phyloP scores from a whole-genome alignment of 53 echinoderm and acorn worm genomes.

The Paelopatides confundens region DNA sequence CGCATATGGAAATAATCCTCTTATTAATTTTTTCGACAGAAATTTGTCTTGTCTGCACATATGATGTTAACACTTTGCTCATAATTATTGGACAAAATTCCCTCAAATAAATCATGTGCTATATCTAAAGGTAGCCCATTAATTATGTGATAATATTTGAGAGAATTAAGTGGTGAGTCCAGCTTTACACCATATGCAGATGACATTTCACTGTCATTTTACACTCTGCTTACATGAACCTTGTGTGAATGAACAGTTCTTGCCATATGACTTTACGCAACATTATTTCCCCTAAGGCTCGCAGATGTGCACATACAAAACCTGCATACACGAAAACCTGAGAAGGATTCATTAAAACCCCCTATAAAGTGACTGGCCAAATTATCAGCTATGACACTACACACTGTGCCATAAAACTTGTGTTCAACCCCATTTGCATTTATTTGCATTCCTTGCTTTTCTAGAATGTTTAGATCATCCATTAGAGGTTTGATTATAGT shows the following conservation, averaged over 20 bases:
- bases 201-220: conserved; percentile 11
- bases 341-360: conserved; percentile 12
- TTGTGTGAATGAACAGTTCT: conserved; percentile 8
- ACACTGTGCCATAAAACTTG: conserved; percentile 18
- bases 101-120: conserved; percentile 34
- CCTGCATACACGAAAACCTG: neutral
- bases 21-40: conserved; percentile 23
- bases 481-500: neutral
- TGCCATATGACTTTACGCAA: neutral
- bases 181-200: conserved; percentile 15
- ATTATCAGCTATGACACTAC: conserved; percentile 18
- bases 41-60: neutral
- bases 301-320: conserved; percentile 12
- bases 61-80: neutral
- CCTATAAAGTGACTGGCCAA: conserved; percentile 18
- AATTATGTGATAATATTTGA: conserved; percentile 43
- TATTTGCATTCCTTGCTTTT: neutral
- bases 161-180: conserved; percentile 1
- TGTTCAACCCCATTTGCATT: conserved; percentile 20
- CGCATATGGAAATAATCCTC: conserved; percentile 36
- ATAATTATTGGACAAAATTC: neutral
- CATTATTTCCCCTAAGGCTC: neutral
- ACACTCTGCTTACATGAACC: neutral
- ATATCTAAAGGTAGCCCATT: conserved; percentile 50
- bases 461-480: neutral